These are phyloP conservation scores for Parasteatoda tepidariorum DNA, from an alignment of 1,140 invertebrate species.

Conservation along the genomic window DNA sequence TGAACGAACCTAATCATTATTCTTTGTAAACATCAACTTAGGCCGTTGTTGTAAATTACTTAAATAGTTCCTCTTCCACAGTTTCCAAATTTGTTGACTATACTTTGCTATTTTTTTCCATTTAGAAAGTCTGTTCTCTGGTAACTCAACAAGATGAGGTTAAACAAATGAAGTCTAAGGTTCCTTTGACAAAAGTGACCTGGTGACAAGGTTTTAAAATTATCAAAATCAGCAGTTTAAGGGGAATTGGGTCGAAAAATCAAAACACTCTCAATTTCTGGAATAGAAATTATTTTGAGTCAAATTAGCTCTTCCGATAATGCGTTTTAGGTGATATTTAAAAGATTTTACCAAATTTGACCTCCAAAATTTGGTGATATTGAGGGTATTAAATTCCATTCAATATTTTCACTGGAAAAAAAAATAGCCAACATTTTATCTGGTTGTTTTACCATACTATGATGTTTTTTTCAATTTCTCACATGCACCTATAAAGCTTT, in stretches of 20 bases:
- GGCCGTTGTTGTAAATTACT: not conserved
- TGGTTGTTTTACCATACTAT: too few species aligned
- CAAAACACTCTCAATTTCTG: not conserved
- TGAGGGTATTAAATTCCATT: not conserved
- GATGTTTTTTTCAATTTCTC: not conserved
- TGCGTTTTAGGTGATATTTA: too few species aligned
- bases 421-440: not conserved
- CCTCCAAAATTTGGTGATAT: not conserved
- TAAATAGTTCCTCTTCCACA: slow-evolving; percentile 4
- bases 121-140: not conserved
- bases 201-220: not conserved
- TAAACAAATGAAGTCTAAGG: not conserved
- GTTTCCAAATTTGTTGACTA: not conserved
- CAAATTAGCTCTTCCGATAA: not conserved
- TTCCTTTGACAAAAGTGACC: not conserved
- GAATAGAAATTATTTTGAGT: not conserved
- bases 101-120: not conserved
- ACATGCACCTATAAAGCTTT: not conserved
- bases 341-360: not conserved
- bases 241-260: not conserved
- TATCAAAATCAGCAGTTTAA: not conserved
- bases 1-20: not conserved
- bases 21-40: not conserved
- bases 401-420: not conserved
- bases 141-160: not conserved